A percentile compares a stretch with the other conserved stretches of the same genome.
Evolutionary conservation across 2,888 invertebrate species (phyloP).

Genomic region (Mimas tiliae): DNA sequence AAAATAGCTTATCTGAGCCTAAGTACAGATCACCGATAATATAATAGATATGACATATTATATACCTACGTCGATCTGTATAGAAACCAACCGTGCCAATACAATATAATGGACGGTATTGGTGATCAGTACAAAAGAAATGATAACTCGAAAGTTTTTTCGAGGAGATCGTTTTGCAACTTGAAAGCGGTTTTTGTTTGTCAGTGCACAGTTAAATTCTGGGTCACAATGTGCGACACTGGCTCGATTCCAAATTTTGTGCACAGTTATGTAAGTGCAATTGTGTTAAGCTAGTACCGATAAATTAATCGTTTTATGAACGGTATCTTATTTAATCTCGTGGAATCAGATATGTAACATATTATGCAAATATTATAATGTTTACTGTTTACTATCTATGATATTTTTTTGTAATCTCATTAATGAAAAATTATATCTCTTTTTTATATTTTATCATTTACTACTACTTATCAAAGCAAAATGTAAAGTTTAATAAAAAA

Average conservation of each 20-base stretch:
- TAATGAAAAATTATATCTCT: too few species aligned
- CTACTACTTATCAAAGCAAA: too few species aligned
- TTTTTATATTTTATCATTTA: too few species aligned
- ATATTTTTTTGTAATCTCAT: too few species aligned
- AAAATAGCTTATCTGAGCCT: too few species aligned
- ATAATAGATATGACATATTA: too few species aligned
- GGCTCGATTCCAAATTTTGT: conserved; percentile 9
- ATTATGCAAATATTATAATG: neutral
- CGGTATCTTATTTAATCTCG: neutral
- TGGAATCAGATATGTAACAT: neutral
- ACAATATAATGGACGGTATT: too few species aligned
- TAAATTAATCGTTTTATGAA: neutral
- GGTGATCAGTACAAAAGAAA: neutral
- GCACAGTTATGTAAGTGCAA: neutral
- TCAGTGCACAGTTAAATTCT: conserved; percentile 6
- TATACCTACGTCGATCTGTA: too few species aligned
- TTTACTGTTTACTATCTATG: too few species aligned
- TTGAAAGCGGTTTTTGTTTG: neutral
- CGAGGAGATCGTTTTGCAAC: neutral
- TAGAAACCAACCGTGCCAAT: too few species aligned
- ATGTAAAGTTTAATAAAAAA: too few species aligned
- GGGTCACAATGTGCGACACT: conserved; percentile 7
- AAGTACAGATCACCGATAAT: too few species aligned
- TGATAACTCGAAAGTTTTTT: neutral
- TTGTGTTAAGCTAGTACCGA: neutral